A percentile compares a stretch with the other conserved stretches of the same genome.
These are phyloP conservation scores for Excalfactoria chinensis DNA, from an alignment of 2,113 vertebrate species.

Conservation along the genomic window DNA sequence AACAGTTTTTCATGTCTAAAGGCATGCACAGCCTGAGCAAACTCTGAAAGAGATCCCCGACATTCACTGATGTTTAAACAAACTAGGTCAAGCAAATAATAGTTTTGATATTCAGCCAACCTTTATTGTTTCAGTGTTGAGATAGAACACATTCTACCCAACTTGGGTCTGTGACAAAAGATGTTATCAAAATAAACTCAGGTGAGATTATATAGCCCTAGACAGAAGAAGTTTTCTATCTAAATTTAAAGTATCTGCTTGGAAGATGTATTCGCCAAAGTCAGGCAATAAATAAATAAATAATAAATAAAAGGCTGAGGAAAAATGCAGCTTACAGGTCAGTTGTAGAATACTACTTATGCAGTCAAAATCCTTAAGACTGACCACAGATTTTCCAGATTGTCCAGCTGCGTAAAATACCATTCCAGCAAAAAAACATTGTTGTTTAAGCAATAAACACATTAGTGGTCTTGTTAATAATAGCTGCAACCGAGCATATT, in stretches of 20 bases:
- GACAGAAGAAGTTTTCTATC: not conserved
- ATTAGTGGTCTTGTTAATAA: not conserved
- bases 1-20: not conserved
- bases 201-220: not conserved
- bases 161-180: not conserved
- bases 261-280: not conserved
- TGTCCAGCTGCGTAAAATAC: constrained; percentile 3
- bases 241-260: not conserved
- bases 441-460: not conserved
- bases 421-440: not conserved
- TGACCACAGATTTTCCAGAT: not conserved
- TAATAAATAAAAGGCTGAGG: too few species aligned
- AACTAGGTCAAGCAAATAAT: not conserved
- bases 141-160: not conserved
- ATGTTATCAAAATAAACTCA: not conserved
- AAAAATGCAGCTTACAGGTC: not conserved
- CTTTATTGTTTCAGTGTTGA: not conserved
- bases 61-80: not conserved
- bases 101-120: not conserved
- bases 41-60: not conserved
- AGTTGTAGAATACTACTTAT: not conserved
- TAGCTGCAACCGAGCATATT: not conserved
- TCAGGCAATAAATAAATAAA: not conserved
- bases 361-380: not conserved
- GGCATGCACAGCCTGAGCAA: not conserved